Percentiles rank a stretch among this genome's conserved stretches.
Conservation (phyloP, 2,113 vertebrate genomes). For the Callipepla squamata region DNA sequence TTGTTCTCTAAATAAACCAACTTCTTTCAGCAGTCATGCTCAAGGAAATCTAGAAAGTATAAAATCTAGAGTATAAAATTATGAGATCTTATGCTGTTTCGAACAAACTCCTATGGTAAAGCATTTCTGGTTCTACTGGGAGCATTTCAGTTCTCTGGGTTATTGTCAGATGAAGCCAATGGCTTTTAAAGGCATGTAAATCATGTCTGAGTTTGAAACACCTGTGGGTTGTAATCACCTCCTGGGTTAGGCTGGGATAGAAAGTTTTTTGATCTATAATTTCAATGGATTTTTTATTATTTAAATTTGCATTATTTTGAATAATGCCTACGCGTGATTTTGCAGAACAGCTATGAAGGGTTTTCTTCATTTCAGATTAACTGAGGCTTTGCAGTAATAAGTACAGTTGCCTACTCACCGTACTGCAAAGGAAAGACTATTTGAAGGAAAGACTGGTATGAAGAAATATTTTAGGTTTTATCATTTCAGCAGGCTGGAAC, state of each 20-base stretch:
- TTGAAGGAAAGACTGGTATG: not conserved
- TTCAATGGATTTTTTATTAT: not conserved
- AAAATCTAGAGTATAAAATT: not conserved
- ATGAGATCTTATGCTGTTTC: conserved; percentile 13
- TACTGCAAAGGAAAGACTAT: not conserved
- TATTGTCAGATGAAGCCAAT: conserved; percentile 10
- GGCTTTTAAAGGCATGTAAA: conserved; percentile 23
- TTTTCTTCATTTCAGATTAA: not conserved
- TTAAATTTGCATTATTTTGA: not conserved
- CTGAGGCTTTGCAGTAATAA: not conserved
- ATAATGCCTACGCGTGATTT: not conserved
- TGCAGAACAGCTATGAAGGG: not conserved
- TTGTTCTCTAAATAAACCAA: not conserved
- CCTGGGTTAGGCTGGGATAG: not conserved
- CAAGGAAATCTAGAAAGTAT: not conserved
- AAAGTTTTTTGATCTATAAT: not conserved
- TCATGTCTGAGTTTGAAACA: not conserved
- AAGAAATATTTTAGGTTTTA: not conserved
- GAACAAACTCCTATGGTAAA: not conserved
- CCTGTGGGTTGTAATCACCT: not conserved
- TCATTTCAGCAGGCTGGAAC: not conserved
- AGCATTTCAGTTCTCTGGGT: conserved; percentile 48
- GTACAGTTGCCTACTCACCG: not conserved
- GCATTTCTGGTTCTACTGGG: not conserved
- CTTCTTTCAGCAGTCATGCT: not conserved